phyloP scores from a whole-genome alignment of 2,888 invertebrate species.

The Cosmia pyralina region DNA sequence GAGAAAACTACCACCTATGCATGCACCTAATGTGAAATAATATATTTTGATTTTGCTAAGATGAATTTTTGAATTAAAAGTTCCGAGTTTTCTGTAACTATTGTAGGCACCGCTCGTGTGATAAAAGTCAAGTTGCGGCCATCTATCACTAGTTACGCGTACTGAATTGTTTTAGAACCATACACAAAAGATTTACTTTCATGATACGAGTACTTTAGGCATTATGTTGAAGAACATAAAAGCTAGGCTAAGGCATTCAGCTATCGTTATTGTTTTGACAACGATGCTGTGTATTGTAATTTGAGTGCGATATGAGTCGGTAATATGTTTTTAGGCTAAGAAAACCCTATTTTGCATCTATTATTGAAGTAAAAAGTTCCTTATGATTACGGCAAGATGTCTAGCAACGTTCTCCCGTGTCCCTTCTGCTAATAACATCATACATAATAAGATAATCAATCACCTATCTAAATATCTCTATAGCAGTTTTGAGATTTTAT shows the following conservation, averaged over 20 bases:
- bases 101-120: not conserved
- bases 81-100: not conserved
- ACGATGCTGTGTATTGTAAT: not conserved
- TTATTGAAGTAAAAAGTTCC: not conserved
- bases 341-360: not conserved
- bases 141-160: slow-evolving; percentile 26
- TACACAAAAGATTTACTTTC: slow-evolving; percentile 28
- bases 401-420: not conserved
- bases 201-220: not conserved
- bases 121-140: not conserved
- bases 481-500: not conserved
- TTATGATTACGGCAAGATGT: not conserved
- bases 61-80: not conserved
- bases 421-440: not conserved
- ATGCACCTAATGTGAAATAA: too few relatives aligned
- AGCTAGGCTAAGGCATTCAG: too few relatives aligned
- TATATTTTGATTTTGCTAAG: not conserved
- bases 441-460: not conserved
- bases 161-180: slow-evolving; percentile 21
- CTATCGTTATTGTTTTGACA: not conserved
- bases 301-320: not conserved
- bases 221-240: not conserved
- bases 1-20: not conserved
- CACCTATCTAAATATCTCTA: not conserved
- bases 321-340: not conserved